Evolutionary conservation across 2,888 invertebrate genomes (phyloP).

Genomic region (Trichopoda pennipes): DNA sequence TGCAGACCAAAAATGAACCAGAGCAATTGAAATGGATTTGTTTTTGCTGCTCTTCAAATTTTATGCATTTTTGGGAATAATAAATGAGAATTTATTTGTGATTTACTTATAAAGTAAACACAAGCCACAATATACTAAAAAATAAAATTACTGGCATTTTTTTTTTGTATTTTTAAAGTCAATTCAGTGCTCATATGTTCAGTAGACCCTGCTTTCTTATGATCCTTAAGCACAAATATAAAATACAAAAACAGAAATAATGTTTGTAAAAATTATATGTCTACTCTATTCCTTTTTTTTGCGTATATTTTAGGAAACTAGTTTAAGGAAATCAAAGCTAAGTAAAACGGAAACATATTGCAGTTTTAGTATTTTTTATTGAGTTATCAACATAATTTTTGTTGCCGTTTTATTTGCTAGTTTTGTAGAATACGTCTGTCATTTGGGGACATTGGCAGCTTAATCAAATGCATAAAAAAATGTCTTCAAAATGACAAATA

Average conservation of each 20-base stretch:
- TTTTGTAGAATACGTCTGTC: conserved; percentile 36
- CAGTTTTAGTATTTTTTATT: conserved; percentile 50
- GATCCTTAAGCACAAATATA: conserved; percentile 15
- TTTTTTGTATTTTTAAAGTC: not conserved
- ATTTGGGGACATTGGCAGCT: conserved; percentile 16
- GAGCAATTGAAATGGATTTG: conserved; percentile 50
- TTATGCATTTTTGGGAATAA: conserved; percentile 26
- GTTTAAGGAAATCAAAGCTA: conserved; percentile 49
- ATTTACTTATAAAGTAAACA: conserved; percentile 40
- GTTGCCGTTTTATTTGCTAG: not conserved
- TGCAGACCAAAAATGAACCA: conserved; percentile 29
- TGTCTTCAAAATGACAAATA: conserved; percentile 33
- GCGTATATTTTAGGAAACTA: not conserved
- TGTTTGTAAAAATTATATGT: conserved; percentile 6
- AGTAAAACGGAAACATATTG: conserved; percentile 59
- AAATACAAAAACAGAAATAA: too few species aligned
- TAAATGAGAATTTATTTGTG: conserved; percentile 37
- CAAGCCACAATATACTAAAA: conserved; percentile 13
- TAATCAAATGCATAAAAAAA: conserved; percentile 19
- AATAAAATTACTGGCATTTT: conserved; percentile 32
- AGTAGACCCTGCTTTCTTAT: conserved; percentile 52
- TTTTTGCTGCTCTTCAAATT: not conserved
- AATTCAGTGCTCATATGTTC: conserved; percentile 44
- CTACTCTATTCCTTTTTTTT: not conserved
- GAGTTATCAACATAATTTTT: conserved; percentile 41